Evolutionary conservation across 2,888 invertebrate genomes (phyloP).

Genomic region (Teleogryllus oceanicus): DNA sequence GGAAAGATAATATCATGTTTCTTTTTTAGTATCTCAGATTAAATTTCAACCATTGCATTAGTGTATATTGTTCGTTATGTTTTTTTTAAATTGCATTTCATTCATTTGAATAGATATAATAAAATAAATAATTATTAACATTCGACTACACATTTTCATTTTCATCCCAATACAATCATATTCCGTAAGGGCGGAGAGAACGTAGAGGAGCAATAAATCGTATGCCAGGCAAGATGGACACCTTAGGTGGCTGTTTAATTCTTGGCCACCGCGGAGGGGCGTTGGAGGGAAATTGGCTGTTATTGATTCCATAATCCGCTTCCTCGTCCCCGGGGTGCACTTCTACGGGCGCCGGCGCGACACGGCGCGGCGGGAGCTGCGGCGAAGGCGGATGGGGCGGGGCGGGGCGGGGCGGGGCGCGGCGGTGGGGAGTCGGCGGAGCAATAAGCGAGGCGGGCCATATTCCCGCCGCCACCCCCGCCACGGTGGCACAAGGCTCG

Average conservation of each 20-base stretch:
- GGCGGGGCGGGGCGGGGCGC: not conserved
- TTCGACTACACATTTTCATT: too few relatives aligned
- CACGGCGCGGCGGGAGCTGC: not conserved
- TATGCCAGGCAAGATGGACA: too few relatives aligned
- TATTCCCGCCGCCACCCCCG: not conserved
- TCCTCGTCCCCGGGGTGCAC: not conserved
- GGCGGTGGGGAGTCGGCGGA: not conserved
- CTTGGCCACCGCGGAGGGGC: not conserved
- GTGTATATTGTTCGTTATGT: too few relatives aligned
- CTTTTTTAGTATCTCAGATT: too few relatives aligned
- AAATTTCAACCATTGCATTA: too few relatives aligned
- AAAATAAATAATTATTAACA: too few relatives aligned
- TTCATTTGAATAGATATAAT: too few relatives aligned
- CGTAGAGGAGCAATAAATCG: too few relatives aligned
- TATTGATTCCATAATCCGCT: slow-evolving; percentile 9
- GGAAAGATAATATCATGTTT: too few relatives aligned
- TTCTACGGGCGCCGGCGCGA: not conserved
- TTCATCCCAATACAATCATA: too few relatives aligned
- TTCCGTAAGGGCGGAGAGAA: too few relatives aligned
- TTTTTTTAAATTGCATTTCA: too few relatives aligned
- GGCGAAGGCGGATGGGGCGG: not conserved
- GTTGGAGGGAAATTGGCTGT: not conserved
- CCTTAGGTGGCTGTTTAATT: not conserved
- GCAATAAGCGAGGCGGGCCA: not conserved
- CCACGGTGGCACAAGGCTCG: not conserved